phyloP scores from a whole-genome alignment of 2,888 invertebrate genomes.

The Drosophila stalkeri region DNA sequence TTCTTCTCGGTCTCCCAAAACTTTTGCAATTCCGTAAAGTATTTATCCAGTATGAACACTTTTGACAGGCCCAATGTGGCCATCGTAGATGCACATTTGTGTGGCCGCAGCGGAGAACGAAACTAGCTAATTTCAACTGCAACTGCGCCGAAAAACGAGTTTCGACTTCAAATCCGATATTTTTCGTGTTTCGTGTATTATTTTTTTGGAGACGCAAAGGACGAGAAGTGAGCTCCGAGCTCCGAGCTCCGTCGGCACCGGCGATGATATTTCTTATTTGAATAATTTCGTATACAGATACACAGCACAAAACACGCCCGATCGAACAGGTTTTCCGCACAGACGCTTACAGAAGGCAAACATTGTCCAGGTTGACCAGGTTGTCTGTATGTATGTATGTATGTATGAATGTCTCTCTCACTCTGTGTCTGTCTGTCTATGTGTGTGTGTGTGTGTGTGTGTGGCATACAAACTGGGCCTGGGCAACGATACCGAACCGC shows the following conservation, averaged over 20 bases:
- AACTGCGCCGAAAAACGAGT: constrained; percentile 42
- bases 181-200: constrained; percentile 21
- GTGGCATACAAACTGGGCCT: constrained; percentile 59
- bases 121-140: constrained; percentile 38
- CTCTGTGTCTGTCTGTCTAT: not conserved
- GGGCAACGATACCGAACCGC: constrained; percentile 25
- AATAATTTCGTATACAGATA: constrained; percentile 74
- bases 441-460: constrained; percentile 28
- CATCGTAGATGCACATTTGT: constrained; percentile 87
- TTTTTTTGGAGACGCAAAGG: constrained; percentile 40
- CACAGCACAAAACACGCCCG: constrained; percentile 57
- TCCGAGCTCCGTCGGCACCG: constrained; percentile 25
- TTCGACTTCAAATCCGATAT: constrained; percentile 54
- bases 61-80: constrained; percentile 98
- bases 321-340: constrained; percentile 76
- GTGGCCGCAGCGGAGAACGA: constrained; percentile 55
- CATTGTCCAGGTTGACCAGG: constrained; percentile 34
- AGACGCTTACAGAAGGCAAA: constrained; percentile 54
- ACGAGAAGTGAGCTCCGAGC: constrained; percentile 25
- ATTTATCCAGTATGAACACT: constrained; percentile 98
- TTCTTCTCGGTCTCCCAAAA: constrained; percentile 99
- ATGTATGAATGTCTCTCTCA: not conserved
- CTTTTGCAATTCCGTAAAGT: constrained; percentile 98
- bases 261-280: constrained; percentile 73
- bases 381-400: not conserved